Base-by-base conservation (phyloP, 1,140 invertebrate species). In the Coelopa frigida region DNA sequence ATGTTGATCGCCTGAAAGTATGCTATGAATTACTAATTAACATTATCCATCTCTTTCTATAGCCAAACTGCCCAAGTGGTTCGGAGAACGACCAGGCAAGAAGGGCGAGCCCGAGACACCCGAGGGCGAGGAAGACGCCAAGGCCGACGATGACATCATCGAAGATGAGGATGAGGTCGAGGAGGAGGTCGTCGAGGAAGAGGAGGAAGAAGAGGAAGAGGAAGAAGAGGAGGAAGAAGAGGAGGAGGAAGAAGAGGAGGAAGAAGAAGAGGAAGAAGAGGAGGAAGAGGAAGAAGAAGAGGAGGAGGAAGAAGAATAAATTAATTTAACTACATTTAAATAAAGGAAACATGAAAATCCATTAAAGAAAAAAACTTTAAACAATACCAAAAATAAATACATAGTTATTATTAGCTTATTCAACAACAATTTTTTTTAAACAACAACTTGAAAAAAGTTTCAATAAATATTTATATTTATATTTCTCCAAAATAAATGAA, bases 61-160 rank as follows among this genome's bases (percentile, higher is more conserved):
- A 92, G 89, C 87, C 76, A 83, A 85, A 77, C 76, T 92, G 71
- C 89, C 88, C 56, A 93, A 92, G 72, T 93, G 89, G 87, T 92
- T 92, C 78, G 89, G 89, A 61, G 89, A 92, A 74, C 78, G 88
- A 73, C 88, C 89, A 50, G 89, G 88, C 78, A 92, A 90, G 73
- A 92, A 91, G 78, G 87, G 84, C 50, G 89, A 88, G 49, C 81
- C 83, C 52, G 88, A 92, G 53, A 87, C 86, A 56, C 88, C 89
- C 35, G 87, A 91, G 61, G 88, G 87, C 53, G 87, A 89, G 68
- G 87, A 90, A 66, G 87, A 90, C 62, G 79, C 82, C 49, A 87
- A 88, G 74, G 79, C 78, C 42, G 83, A 77, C 53, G 80, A 80
- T 31, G 80, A 83, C 23, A 79, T 81, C 40, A 79, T 83, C 49